Evolutionary conservation across 2,888 invertebrate genomes (phyloP).

Genomic region (Mermis nigrescens): DNA sequence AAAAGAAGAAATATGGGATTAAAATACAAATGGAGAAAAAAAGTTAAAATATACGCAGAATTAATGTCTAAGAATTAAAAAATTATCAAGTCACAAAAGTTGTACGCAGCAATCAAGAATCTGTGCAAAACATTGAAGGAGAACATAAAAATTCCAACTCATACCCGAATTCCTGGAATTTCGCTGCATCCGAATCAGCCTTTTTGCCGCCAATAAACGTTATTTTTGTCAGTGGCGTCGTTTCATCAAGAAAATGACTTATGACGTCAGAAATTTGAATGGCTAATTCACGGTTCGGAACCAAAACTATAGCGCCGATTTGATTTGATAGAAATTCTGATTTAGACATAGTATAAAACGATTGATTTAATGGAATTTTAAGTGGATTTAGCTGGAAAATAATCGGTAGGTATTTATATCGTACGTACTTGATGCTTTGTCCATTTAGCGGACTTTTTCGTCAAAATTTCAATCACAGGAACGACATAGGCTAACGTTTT

Average conservation of each 20-base stretch:
- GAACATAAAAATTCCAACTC: constrained; percentile 6
- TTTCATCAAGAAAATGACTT: too few relatives aligned
- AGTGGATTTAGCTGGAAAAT: background rate
- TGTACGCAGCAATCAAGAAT: background rate
- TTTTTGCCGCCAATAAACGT: constrained; percentile 60
- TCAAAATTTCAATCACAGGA: constrained; percentile 61
- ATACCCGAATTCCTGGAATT: constrained; percentile 45
- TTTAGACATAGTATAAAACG: too few relatives aligned
- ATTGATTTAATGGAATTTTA: background rate
- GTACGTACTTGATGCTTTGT: background rate
- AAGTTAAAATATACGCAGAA: too few relatives aligned
- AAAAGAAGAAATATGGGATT: too few relatives aligned
- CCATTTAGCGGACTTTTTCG: constrained; percentile 24
- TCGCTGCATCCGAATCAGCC: constrained; percentile 52
- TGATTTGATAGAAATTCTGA: too few relatives aligned
- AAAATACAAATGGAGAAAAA: too few relatives aligned
- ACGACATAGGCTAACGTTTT: constrained; percentile 89
- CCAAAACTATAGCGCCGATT: constrained; percentile 70
- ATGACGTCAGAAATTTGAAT: constrained; percentile 53
- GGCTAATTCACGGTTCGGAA: constrained; percentile 86
- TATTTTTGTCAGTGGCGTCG: too few relatives aligned
- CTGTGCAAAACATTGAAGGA: background rate
- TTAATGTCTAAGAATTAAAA: background rate
- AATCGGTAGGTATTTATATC: too few relatives aligned
- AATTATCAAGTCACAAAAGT: background rate